Conservation (phyloP, 2,888 invertebrate species). For the Mythimna pallens region DNA sequence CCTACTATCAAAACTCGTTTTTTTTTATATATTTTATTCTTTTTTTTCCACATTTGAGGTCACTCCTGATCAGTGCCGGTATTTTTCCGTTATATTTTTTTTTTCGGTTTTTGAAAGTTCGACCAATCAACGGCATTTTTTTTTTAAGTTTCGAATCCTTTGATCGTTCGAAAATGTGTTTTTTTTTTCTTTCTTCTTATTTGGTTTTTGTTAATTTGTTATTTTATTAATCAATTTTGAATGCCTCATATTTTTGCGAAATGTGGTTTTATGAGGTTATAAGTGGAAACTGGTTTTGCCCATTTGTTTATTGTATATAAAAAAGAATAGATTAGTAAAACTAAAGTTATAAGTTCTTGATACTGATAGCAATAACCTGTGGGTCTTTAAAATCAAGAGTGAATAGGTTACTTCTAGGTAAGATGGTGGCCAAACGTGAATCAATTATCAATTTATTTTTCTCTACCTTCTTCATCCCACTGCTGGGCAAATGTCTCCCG, state of each 20-base stretch:
- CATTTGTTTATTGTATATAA: background rate
- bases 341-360: background rate
- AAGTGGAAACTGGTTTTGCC: slow-evolving; percentile 20
- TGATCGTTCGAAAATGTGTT: slow-evolving; percentile 40
- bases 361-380: background rate
- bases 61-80: slow-evolving; percentile 58
- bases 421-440: too few species aligned
- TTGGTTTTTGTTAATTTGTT: slow-evolving; percentile 59
- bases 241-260: slow-evolving; percentile 56
- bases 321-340: background rate
- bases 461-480: too few species aligned
- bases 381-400: background rate
- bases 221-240: slow-evolving; percentile 60
- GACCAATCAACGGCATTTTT: slow-evolving; percentile 51
- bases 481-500: too few species aligned
- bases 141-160: slow-evolving; percentile 41
- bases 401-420: background rate
- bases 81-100: slow-evolving; percentile 67
- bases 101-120: slow-evolving; percentile 44
- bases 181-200: slow-evolving; percentile 39
- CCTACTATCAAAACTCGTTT: slow-evolving; percentile 55
- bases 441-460: too few species aligned
- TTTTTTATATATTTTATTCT: slow-evolving; percentile 18
- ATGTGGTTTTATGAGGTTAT: slow-evolving; percentile 36
- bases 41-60: slow-evolving; percentile 59